Base-by-base conservation (phyloP, 2,797 vertebrate genomes). In the Notolepis coatsorum region DNA sequence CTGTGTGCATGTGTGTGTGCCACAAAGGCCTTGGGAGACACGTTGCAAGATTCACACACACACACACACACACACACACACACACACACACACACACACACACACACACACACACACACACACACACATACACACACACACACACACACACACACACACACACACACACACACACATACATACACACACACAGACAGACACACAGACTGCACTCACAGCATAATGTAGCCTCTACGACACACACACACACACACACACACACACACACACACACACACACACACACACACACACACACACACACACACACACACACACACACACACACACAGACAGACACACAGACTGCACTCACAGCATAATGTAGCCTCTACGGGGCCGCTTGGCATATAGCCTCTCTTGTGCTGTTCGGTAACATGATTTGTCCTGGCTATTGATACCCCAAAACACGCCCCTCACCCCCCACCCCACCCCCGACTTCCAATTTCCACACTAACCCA, bases 401-500 rank as follows among this genome's bases (percentile, higher is more conserved):
- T 82, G 88, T 80, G 82, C 82, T 92, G 87, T 85, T 89, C 90
- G 86, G 80, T 96, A 94, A 96, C 96, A 93, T 93, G 92, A 97
- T 96, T 96, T 96, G 92, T 95, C 90, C 87, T 84, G 82, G 87
- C 91, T 90, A 94, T 93, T 95, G 95, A 96, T 95, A 96, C 94
- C 91, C 93, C 88, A 87, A 87, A 92, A 88, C 85, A 84, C 88
- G 88, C 71, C 41, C 74, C 84, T 86, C 83, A 89, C 84, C 87
- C 84, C 80, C 88, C 46, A 75, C 60, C 78, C 88, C 84, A 88
- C 87, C 86, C 79, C 54, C 56, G 8, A 63, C 81, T 86, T 88
- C 87, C 91, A 90, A 95, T 95, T 89, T 94, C 92, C 94, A 93
- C 85, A 89, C 95, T 96, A 98, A 98, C 95, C 90, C 93, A 96